Percentiles rank a stretch among this genome's conserved stretches.
phyloP scores from a whole-genome alignment of 2,113 vertebrate genomes.

The Chaenogobius annularis region DNA sequence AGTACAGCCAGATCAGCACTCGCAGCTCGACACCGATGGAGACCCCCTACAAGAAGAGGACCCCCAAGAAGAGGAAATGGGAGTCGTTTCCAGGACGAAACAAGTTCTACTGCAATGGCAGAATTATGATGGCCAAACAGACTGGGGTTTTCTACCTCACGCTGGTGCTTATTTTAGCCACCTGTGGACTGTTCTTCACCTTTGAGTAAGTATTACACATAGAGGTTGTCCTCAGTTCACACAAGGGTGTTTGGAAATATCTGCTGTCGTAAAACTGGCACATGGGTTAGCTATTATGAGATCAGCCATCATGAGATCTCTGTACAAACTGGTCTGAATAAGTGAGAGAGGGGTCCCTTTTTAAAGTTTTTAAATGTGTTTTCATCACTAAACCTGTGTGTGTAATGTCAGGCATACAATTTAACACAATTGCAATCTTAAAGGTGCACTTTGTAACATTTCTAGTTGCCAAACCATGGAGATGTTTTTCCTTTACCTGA shows the following conservation, averaged over 20 bases:
- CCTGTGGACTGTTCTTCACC: constrained; percentile 97
- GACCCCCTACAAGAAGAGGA: constrained; percentile 91
- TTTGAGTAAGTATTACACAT: constrained; percentile 90
- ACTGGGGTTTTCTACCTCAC: constrained; percentile 98
- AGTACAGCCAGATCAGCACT: constrained; percentile 97
- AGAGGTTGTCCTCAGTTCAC: neutral
- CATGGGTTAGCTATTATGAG: constrained; percentile 35
- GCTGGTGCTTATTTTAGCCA: constrained; percentile 92
- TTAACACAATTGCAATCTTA: too few relatives aligned
- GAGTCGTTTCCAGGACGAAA: constrained; percentile 96
- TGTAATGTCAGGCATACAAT: neutral
- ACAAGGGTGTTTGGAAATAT: neutral
- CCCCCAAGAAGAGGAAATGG: constrained; percentile 89
- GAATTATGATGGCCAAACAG: constrained; percentile 99
- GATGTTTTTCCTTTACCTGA: too few relatives aligned
- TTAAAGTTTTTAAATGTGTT: constrained; percentile 3
- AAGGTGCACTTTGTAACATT: too few relatives aligned
- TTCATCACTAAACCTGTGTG: constrained; percentile 5
- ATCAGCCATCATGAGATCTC: constrained; percentile 21
- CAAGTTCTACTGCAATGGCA: constrained; percentile 95
- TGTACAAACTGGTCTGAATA: constrained; percentile 18
- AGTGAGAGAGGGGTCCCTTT: constrained; percentile 10
- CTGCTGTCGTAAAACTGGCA: constrained; percentile 29
- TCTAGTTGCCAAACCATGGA: too few relatives aligned
- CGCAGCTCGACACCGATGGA: constrained; percentile 96